Conservation (phyloP, 2,797 vertebrate genomes). For the Gambelia wislizenii region DNA sequence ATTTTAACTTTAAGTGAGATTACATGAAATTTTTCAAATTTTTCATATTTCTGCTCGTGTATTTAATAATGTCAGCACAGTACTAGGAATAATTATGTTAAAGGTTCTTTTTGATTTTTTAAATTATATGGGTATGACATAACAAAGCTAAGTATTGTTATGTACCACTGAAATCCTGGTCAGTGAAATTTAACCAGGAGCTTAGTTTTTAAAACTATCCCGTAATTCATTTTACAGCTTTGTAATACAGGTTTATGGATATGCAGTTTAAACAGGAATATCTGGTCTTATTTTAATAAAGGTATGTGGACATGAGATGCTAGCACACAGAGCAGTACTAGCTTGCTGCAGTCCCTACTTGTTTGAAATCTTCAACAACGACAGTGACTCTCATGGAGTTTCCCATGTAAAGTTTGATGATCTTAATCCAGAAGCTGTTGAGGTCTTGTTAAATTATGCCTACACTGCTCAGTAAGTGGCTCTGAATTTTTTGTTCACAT, state of each 20-base stretch:
- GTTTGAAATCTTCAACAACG: conserved; percentile 98
- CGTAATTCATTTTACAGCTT: neutral
- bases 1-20: neutral
- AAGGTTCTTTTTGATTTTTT: neutral
- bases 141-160: neutral
- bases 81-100: neutral
- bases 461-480: conserved; percentile 97
- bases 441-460: conserved; percentile 96
- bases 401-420: conserved; percentile 98
- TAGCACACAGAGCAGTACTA: conserved; percentile 96
- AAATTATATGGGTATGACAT: neutral
- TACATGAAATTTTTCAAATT: neutral
- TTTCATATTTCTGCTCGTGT: neutral
- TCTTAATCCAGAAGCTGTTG: conserved; percentile 95
- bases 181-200: neutral
- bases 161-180: neutral
- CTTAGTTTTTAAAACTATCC: neutral
- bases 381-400: conserved; percentile 91
- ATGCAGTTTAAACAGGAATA: neutral
- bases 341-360: conserved; percentile 98
- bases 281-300: conserved; percentile 69
- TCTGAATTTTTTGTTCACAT: conserved; percentile 1
- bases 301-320: conserved; percentile 97
- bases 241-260: conserved; percentile 3
- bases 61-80: neutral